These are phyloP conservation scores for Oscheius sp. DNA, from an alignment of 2,888 invertebrate genomes.

Conservation along the genomic window DNA sequence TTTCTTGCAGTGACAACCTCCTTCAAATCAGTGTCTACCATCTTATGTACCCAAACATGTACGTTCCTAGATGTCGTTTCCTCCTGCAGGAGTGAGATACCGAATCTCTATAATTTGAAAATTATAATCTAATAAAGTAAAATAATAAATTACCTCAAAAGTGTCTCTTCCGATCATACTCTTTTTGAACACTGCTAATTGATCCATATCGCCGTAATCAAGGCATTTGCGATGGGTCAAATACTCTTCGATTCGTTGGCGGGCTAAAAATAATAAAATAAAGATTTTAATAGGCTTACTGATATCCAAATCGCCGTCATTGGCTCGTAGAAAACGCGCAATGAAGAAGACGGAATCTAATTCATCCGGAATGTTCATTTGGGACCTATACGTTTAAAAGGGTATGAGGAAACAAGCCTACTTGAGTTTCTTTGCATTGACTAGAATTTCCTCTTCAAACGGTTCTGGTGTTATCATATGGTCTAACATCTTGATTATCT, in stretches of 20 bases:
- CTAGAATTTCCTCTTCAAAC: constrained; percentile 43
- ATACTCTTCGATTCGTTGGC: constrained; percentile 36
- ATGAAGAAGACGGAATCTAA: constrained; percentile 60
- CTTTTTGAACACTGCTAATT: constrained; percentile 46
- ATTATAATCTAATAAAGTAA: neutral
- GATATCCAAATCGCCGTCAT: constrained; percentile 54
- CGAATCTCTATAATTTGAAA: constrained; percentile 51
- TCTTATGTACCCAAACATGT: constrained; percentile 64
- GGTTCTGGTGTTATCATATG: constrained; percentile 44
- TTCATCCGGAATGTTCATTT: constrained; percentile 40
- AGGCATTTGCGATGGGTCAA: constrained; percentile 44
- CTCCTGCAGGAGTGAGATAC: constrained; percentile 56
- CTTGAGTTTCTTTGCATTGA: constrained; percentile 45
- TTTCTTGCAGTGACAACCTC: too few species aligned
- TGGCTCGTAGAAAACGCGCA: constrained; percentile 54
- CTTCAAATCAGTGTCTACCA: constrained; percentile 64
- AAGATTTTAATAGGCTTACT: neutral
- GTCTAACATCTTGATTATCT: constrained; percentile 29
- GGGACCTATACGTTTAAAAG: constrained; percentile 1
- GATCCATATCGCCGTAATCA: constrained; percentile 50
- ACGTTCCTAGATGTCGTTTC: constrained; percentile 57
- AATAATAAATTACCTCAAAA: constrained; percentile 49
- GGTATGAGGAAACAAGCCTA: constrained; percentile 23
- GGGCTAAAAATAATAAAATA: constrained; percentile 10
- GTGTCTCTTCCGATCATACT: constrained; percentile 50